Percentiles rank a stretch among this genome's conserved stretches.
These are phyloP conservation scores for Sebastes reedi DNA, from an alignment of 2,797 vertebrate species.

Conservation along the genomic window DNA sequence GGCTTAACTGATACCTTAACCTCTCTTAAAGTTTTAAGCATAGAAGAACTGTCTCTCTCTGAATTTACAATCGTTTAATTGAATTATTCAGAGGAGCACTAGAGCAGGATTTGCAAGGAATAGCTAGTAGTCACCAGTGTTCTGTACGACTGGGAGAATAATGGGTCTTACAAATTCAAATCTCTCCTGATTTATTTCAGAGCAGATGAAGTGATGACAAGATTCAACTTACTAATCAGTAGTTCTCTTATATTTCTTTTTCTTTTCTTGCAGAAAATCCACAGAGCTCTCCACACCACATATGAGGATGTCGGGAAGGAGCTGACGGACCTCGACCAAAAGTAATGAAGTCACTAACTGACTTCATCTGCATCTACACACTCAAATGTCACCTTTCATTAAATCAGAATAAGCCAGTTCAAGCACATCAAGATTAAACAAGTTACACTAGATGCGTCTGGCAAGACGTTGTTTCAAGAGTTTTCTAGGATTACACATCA, in stretches of 20 bases:
- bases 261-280: conserved; percentile 87
- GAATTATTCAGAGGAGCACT: conserved; percentile 36
- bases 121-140: conserved; percentile 10
- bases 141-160: conserved; percentile 21
- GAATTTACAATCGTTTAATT: conserved; percentile 39
- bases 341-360: conserved; percentile 76
- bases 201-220: conserved; percentile 11
- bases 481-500: not conserved
- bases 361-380: not conserved
- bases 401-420: not conserved
- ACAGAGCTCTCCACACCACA: conserved; percentile 88
- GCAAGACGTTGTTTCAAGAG: not conserved
- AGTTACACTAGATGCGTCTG: not conserved
- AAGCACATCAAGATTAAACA: not conserved
- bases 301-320: conserved; percentile 80
- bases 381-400: not conserved
- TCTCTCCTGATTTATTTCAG: conserved; percentile 18
- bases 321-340: conserved; percentile 78
- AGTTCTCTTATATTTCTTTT: not conserved
- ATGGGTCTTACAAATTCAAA: conserved; percentile 25
- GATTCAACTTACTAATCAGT: not conserved
- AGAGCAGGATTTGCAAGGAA: conserved; percentile 12
- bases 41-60: not conserved
- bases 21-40: not conserved
- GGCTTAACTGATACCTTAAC: conserved; percentile 29